A percentile compares a stretch with the other conserved stretches of the same genome.
These are phyloP conservation scores for Gymnorhina tibicen DNA, from an alignment of 2,113 vertebrate species.

Conservation along the genomic window DNA sequence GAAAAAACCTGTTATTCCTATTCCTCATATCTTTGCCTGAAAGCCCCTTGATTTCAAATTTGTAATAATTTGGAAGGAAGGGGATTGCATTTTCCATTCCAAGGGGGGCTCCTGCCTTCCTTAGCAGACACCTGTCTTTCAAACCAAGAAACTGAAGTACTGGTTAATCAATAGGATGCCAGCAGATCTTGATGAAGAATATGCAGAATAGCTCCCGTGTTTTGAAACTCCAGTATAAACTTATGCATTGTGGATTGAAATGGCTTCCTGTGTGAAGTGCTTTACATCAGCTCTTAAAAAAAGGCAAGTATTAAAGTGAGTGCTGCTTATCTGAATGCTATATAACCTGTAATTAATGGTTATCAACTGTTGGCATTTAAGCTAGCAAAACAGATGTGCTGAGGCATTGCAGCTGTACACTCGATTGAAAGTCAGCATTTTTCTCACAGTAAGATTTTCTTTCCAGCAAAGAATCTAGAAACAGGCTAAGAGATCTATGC, in stretches of 20 bases:
- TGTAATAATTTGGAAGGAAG: no score
- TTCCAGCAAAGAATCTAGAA: constrained; percentile 2
- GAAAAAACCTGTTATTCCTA: no score
- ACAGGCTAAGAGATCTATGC: neutral
- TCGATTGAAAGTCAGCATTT: constrained; percentile 29
- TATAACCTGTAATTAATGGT: constrained; percentile 56
- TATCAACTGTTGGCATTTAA: constrained; percentile 20
- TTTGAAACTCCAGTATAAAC: neutral
- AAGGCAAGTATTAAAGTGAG: constrained; percentile 19
- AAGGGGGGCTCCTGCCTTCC: no score
- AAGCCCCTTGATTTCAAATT: no score
- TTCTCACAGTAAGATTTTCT: neutral
- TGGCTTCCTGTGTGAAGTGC: neutral
- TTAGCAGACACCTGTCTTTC: no score
- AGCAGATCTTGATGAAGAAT: neutral
- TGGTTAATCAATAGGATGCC: neutral
- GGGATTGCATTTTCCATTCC: no score
- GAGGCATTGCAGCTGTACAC: constrained; percentile 15
- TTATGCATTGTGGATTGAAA: neutral
- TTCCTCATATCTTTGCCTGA: no score
- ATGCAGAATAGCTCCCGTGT: neutral
- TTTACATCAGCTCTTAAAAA: constrained; percentile 1
- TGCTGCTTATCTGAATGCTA: constrained; percentile 28
- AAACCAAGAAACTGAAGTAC: no score
- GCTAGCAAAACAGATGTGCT: constrained; percentile 21